Evolutionary conservation across 2,888 invertebrate species (phyloP).

Genomic region (Syritta pipiens): DNA sequence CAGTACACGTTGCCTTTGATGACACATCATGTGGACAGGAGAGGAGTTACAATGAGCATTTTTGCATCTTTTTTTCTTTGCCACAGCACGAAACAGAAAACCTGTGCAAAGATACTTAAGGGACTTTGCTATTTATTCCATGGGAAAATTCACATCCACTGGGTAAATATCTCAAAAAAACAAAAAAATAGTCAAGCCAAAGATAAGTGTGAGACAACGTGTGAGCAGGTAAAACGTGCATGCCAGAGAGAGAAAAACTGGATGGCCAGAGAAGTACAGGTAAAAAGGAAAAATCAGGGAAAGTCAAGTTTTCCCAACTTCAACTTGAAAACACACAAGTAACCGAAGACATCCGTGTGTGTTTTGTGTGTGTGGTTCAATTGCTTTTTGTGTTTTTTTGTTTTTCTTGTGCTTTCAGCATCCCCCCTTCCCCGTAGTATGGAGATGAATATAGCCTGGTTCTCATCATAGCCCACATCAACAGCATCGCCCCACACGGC

Average conservation of each 20-base stretch:
- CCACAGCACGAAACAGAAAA: not conserved
- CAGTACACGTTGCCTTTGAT: conserved; percentile 9
- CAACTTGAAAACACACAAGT: conserved; percentile 31
- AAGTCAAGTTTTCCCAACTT: conserved; percentile 48
- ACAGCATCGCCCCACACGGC: not conserved
- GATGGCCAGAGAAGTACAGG: not conserved
- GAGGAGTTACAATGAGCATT: too few species aligned
- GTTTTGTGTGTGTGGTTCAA: not conserved
- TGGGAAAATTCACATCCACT: conserved; percentile 17
- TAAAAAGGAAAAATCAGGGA: conserved; percentile 17
- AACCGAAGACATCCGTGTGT: not conserved
- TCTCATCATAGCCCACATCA: conserved; percentile 26
- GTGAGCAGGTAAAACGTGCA: conserved; percentile 20
- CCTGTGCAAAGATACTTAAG: not conserved
- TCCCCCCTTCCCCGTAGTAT: too few species aligned
- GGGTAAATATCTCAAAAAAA: conserved; percentile 13
- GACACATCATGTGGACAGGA: conserved; percentile 10
- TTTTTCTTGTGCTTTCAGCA: not conserved
- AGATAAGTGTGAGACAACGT: not conserved
- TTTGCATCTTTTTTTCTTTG: not conserved
- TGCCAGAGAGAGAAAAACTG: too few species aligned
- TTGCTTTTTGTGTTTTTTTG: not conserved
- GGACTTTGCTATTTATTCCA: not conserved
- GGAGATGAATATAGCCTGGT: conserved; percentile 19
- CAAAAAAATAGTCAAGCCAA: not conserved